Percentiles rank a stretch among this genome's conserved stretches.
These are phyloP conservation scores for Eidolon helvum DNA, from an alignment of 2,113 vertebrate genomes.

Conservation along the genomic window DNA sequence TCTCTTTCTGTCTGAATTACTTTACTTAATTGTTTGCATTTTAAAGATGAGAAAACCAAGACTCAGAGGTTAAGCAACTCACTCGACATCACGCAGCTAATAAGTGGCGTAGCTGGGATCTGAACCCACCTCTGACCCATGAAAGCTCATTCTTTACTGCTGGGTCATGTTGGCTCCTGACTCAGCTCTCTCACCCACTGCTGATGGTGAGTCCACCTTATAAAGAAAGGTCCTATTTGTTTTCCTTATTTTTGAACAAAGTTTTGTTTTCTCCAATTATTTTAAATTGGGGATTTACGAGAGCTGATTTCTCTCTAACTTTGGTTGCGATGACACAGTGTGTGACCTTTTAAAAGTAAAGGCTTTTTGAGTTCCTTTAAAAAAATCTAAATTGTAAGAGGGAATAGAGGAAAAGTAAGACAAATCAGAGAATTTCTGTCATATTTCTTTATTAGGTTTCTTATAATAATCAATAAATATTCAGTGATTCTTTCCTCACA, in stretches of 20 bases:
- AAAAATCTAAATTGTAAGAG: not conserved
- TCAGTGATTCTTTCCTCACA: not conserved
- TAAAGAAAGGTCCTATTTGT: not conserved
- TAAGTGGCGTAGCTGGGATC: not conserved
- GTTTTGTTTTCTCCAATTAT: conserved; percentile 15
- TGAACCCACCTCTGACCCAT: not conserved
- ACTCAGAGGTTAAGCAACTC: not conserved
- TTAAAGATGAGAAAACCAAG: not conserved
- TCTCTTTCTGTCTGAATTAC: not conserved
- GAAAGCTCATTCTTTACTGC: not conserved
- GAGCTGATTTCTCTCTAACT: not conserved
- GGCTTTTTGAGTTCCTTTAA: not conserved
- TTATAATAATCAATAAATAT: not conserved
- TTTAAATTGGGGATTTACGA: not conserved
- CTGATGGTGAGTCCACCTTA: not conserved
- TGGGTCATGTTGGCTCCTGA: not conserved
- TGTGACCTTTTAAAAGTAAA: not conserved
- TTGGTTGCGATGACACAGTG: not conserved
- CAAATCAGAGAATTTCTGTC: not conserved
- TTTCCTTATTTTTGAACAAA: not conserved
- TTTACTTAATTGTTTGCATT: not conserved
- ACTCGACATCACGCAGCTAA: not conserved
- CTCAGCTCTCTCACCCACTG: not conserved
- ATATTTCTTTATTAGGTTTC: not conserved
- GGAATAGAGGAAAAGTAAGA: not conserved